Evolutionary conservation across 2,797 vertebrate species (phyloP), one percentile per base, ranked within the genome.

Genomic region (Betta splendens): DNA sequence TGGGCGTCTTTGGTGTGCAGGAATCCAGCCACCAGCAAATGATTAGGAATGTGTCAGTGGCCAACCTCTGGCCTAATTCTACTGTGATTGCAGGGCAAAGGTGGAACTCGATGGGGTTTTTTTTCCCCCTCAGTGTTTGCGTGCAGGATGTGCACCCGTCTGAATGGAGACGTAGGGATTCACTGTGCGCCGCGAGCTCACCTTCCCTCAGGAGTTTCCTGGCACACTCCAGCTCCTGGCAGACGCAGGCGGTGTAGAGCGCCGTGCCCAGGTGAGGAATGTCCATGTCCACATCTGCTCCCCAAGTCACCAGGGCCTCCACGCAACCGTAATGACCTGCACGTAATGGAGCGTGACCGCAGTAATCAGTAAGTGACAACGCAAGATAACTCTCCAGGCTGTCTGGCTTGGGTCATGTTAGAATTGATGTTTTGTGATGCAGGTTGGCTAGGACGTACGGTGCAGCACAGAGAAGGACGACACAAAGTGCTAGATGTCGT

Each of bases 261-360:
- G 94, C 94, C 0, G 96, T 98, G 82, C 97, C 97, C 88, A 96
- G 80, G 62, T 96, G 94, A 87, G 95, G 94, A 83, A 96, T 93
- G 62, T 96, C 93, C 87, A 93, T 92, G 85, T 99, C 96, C 79
- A 98, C 93, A 49, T 98, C 95, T 71, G 93, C 90, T 49, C 94
- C 96, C 92, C 95, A 97, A 55, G 94, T 93, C 69, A 98, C 91
- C 78, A 98, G 89, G 9, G 91, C 91, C 69, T 95, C 94, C 52
- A 99, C 91, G 65, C 96, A 98, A 40, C 94, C 94, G 16, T 93
- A 92, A 87, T 96, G 93, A 83, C 97, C 97, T 99, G 90, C 62
- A 79, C 85, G 65, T 80, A 77, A 86, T 80, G 78, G 49, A 74
- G 69, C 68, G 53, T 77, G 66, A 70, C 83, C 53, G 44, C 53